Conservation (phyloP, 1,140 invertebrate species). For the Maniola jurtina region DNA sequence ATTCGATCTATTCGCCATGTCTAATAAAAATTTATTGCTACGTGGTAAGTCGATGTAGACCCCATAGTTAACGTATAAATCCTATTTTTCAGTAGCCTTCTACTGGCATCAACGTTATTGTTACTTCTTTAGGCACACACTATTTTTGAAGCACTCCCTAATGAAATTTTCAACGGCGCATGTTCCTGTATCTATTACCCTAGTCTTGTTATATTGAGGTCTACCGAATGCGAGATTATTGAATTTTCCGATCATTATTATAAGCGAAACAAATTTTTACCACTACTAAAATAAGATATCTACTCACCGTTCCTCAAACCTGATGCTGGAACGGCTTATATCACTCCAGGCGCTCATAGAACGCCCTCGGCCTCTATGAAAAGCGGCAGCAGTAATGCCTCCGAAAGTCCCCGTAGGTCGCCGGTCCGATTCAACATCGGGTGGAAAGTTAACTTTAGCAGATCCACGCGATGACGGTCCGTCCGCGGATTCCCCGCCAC, state of each 20-base stretch:
- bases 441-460: constrained; percentile 86
- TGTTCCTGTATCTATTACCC: constrained; percentile 15
- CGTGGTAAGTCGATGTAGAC: constrained; percentile 51
- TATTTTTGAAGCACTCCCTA: constrained; percentile 2
- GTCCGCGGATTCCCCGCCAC: constrained; percentile 56
- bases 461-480: constrained; percentile 65
- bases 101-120: not conserved
- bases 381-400: constrained; percentile 79
- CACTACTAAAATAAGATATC: constrained; percentile 9
- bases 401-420: constrained; percentile 78
- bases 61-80: constrained; percentile 29
- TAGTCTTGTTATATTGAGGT: not conserved
- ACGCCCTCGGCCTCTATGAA: constrained; percentile 79
- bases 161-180: constrained; percentile 8
- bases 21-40: constrained; percentile 22
- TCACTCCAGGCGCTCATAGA: constrained; percentile 93
- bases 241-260: not conserved
- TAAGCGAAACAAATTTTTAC: not conserved
- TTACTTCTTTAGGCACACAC: constrained; percentile 21
- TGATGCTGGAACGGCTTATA: constrained; percentile 88
- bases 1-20: constrained; percentile 22
- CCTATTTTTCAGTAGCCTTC: constrained; percentile 21
- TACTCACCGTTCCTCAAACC: constrained; percentile 88
- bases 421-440: constrained; percentile 81
- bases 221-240: constrained; percentile 1